Evolutionary conservation across 2,888 invertebrate genomes (phyloP).

Genomic region (Andrena dorsata): DNA sequence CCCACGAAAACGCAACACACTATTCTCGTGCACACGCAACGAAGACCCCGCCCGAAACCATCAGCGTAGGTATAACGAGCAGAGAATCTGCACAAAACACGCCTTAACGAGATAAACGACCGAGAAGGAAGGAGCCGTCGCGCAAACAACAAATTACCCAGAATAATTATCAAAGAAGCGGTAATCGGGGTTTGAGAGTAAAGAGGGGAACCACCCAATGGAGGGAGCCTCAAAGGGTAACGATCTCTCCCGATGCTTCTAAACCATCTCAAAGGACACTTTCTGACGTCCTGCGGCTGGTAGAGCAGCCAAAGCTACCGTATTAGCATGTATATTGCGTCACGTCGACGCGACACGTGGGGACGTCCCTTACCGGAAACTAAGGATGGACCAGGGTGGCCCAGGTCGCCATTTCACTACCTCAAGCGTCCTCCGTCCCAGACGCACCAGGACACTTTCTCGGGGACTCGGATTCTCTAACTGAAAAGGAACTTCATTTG

Average conservation of each 20-base stretch:
- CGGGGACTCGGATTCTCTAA: slow-evolving; percentile 15
- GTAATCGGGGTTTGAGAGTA: slow-evolving; percentile 24
- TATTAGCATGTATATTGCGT: slow-evolving; percentile 78
- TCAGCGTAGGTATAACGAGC: neutral
- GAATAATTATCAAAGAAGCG: slow-evolving; percentile 33
- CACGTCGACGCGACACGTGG: slow-evolving; percentile 71
- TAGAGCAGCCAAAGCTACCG: slow-evolving; percentile 64
- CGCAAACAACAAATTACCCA: slow-evolving; percentile 25
- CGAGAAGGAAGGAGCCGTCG: neutral
- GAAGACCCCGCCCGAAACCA: neutral
- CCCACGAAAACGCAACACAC: neutral
- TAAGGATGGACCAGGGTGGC: slow-evolving; percentile 40
- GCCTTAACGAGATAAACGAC: neutral
- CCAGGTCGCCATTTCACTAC: slow-evolving; percentile 55
- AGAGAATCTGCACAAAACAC: neutral
- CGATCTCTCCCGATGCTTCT: slow-evolving; percentile 32
- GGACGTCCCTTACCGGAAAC: slow-evolving; percentile 63
- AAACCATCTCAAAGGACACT: slow-evolving; percentile 53
- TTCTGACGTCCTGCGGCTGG: slow-evolving; percentile 62
- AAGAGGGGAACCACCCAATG: neutral
- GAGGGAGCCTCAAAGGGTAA: slow-evolving; percentile 41
- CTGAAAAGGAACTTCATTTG: slow-evolving; percentile 48
- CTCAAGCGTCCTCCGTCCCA: slow-evolving; percentile 22
- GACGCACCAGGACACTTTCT: slow-evolving; percentile 30
- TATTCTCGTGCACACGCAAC: no score